Evolutionary conservation across 2,888 invertebrate genomes (phyloP), one percentile per base, ranked within the genome.

Genomic region (Cinara cedri): DNA sequence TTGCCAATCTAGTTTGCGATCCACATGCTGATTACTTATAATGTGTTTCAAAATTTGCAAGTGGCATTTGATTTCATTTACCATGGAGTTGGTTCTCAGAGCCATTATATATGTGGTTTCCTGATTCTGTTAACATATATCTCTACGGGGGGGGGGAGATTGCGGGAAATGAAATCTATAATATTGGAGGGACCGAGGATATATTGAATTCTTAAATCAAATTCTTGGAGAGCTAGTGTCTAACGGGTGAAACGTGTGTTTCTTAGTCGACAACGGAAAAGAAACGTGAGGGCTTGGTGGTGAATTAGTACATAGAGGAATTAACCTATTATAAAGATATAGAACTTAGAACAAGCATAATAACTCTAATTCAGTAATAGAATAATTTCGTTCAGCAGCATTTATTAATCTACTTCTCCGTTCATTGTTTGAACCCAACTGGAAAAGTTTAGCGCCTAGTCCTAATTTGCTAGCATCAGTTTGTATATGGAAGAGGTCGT

Each of bases 401-500:
- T 54, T 54, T 42, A 72, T 16, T 0, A n/a, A 34, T 16, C 72
- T 24, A 46, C 72, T 72, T 19, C 8, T 8, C 11, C 66, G 24
- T 1, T 49, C 66, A 2, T n/a, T 11, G 3, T 10, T 1, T 9
- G 10, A 0, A 9, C 11, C n/a, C 6, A 46, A 1, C 14, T 72
- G 72, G n/a, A 62, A 72, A 1, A 72, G 16, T 34, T 72, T 46
- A 0, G 26, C 72, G 0, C 60, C 62, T 3, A 72, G 26, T 2
- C 60, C 72, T 3, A 60, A 4, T 9, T 42, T 49, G 8, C 16
- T 21, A 2, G 60, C 72, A 26, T 72, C 72, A 0, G 72, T 72
- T 46, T 57, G 55, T 4, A 72, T 1, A 24, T n/a, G 60, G 14
- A 72, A 72, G 3, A 4, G 0, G 0, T 60, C 11, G 26, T 21